Percentiles rank a stretch among this genome's conserved stretches.
Evolutionary conservation across 2,888 invertebrate genomes (phyloP).

Genomic region (Lepidochrysops patricia): DNA sequence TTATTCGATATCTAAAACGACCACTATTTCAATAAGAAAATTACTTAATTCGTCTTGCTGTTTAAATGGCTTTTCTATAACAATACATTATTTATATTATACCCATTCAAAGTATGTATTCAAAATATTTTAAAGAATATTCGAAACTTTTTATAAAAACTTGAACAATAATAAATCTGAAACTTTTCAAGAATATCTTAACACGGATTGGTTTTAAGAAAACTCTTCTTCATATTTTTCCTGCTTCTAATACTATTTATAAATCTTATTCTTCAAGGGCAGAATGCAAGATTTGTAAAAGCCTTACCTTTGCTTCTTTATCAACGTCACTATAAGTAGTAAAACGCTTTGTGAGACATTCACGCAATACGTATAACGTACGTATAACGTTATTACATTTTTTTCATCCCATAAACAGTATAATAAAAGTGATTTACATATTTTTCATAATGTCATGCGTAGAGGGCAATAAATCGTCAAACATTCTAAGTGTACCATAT

Average conservation of each 20-base stretch:
- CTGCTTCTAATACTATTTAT: neutral
- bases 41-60: neutral
- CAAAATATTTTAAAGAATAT: neutral
- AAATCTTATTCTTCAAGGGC: neutral
- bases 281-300: neutral
- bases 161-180: neutral
- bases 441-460: conserved; percentile 10
- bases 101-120: neutral
- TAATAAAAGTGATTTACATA: conserved; percentile 11
- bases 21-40: neutral
- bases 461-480: conserved; percentile 4
- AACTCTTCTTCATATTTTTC: neutral
- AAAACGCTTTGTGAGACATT: neutral
- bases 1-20: neutral
- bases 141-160: neutral
- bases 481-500: neutral
- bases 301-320: neutral
- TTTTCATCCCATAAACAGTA: neutral
- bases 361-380: neutral
- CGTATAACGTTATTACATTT: conserved; percentile 1
- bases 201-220: neutral
- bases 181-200: neutral
- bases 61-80: neutral
- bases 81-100: neutral
- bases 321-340: neutral